Evolutionary conservation across 2,888 invertebrate genomes (phyloP).

Genomic region (Habroteleia sp.): DNA sequence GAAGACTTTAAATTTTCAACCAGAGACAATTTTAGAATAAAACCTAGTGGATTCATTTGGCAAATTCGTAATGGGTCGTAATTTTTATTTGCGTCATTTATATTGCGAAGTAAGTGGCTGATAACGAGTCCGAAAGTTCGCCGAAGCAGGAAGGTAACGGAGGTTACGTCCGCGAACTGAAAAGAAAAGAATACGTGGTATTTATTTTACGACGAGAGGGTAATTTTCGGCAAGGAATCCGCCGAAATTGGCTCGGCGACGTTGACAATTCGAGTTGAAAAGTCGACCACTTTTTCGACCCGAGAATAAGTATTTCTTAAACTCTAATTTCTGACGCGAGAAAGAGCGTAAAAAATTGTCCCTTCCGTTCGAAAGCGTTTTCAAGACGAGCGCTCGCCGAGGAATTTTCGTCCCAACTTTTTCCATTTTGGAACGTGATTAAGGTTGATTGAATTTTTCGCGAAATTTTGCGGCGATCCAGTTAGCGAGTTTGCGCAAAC

Average conservation of each 20-base stretch:
- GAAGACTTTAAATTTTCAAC: no score
- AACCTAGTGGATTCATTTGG: no score
- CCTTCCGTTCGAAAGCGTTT: no score
- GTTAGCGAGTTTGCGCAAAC: conserved; percentile 23
- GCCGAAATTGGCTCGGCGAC: conserved; percentile 25
- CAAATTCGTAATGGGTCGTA: no score
- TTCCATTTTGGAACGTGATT: conserved; percentile 17
- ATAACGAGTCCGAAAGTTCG: conserved; percentile 56
- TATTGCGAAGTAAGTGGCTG: conserved; percentile 53
- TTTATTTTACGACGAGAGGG: conserved; percentile 58
- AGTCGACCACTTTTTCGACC: conserved; percentile 28
- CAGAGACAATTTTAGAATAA: no score
- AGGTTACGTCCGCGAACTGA: conserved; percentile 39
- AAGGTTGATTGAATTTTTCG: conserved; percentile 27
- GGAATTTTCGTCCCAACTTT: conserved; percentile 9
- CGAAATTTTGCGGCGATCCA: conserved; percentile 20
- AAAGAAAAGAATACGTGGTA: conserved; percentile 47
- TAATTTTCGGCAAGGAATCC: conserved; percentile 45
- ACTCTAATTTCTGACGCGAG: no score
- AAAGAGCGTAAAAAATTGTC: no score
- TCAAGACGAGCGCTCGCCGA: no score
- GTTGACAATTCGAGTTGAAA: conserved; percentile 37
- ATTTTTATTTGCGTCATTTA: conserved; percentile 48
- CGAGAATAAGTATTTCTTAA: no score
- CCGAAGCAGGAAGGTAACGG: conserved; percentile 31